Evolutionary conservation across 1,140 invertebrate species (phyloP).

Genomic region (Penaeus chinensis): DNA sequence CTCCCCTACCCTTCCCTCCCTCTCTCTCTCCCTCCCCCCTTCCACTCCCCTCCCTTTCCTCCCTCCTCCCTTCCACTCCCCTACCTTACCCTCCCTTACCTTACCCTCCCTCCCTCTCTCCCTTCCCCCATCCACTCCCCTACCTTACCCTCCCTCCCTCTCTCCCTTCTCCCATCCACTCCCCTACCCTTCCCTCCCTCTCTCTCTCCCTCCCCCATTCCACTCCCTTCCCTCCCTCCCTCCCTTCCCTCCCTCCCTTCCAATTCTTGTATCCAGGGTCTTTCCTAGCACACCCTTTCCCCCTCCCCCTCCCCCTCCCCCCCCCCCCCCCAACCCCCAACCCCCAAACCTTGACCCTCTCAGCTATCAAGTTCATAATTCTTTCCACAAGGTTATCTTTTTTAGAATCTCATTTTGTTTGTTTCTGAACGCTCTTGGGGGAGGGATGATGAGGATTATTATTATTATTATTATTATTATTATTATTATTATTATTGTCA

Average conservation of each 20-base stretch:
- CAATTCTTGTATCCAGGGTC: no score
- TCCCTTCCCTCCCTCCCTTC: not conserved
- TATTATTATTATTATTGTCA: no score
- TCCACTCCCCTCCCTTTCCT: not conserved
- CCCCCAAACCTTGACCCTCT: not conserved
- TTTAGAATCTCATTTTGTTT: no score
- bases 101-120: not conserved
- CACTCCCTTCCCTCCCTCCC: not conserved
- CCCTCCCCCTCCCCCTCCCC: not conserved
- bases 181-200: not conserved
- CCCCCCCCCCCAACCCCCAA: not conserved
- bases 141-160: not conserved
- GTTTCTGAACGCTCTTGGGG: no score
- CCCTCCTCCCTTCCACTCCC: not conserved
- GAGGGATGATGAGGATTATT: no score
- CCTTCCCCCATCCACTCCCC: not conserved
- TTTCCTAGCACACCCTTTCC: not conserved
- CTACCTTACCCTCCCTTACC: not conserved
- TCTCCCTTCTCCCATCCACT: not conserved
- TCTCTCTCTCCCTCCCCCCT: not conserved
- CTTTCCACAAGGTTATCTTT: no score
- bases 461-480: no score
- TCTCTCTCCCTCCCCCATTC: not conserved
- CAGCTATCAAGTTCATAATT: no score
- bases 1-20: not conserved